phyloP scores from a whole-genome alignment of 2,888 invertebrate genomes.

The Lasioglossum pauxillum region DNA sequence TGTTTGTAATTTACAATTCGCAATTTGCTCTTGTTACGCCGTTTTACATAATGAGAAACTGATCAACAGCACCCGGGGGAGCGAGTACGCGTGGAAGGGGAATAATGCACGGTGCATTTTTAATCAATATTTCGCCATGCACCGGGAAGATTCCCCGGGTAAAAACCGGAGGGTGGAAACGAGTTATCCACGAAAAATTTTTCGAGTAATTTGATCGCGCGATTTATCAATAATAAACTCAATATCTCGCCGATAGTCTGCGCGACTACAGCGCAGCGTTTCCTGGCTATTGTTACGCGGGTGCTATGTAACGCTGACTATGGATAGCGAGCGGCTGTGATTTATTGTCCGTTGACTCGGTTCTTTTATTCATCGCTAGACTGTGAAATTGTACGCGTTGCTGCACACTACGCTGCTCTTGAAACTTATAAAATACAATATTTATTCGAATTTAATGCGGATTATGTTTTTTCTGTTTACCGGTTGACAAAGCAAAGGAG shows the following conservation, averaged over 20 bases:
- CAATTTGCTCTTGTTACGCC: slow-evolving; percentile 41
- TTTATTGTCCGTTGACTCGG: not conserved
- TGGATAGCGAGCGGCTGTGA: not conserved
- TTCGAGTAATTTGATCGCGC: not conserved
- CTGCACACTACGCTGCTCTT: not conserved
- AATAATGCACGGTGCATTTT: not conserved
- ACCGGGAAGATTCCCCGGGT: not conserved
- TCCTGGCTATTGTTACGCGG: not conserved
- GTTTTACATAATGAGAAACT: slow-evolving; percentile 21
- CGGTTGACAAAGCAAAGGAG: not conserved
- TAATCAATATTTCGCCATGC: not conserved
- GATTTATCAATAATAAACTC: slow-evolving; percentile 1
- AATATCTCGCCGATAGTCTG: not conserved
- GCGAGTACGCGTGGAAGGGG: not conserved
- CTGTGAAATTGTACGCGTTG: not conserved
- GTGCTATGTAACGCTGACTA: not conserved
- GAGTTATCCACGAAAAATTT: not conserved
- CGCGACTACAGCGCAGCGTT: not conserved
- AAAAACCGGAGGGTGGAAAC: not conserved
- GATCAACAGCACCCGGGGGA: not conserved
- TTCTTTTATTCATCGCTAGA: not conserved
- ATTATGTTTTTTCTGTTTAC: not conserved
- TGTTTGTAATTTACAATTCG: slow-evolving; percentile 29
- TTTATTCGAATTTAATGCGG: not conserved
- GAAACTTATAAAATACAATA: not conserved